These are phyloP conservation scores for Miniopterus natalensis DNA, from an alignment of 2,113 vertebrate genomes.

Conservation along the genomic window DNA sequence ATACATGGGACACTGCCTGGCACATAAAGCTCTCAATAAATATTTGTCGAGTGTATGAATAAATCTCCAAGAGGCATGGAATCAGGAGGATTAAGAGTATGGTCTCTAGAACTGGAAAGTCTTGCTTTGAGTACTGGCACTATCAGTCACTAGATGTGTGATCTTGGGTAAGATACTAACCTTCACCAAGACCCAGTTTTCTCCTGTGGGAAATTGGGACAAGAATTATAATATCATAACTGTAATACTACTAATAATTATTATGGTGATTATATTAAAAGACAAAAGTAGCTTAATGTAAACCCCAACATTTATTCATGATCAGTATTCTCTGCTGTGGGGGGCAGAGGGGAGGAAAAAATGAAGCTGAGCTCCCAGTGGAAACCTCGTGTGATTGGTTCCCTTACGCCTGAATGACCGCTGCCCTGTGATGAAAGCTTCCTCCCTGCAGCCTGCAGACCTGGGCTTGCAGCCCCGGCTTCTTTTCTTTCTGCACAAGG, in stretches of 20 bases:
- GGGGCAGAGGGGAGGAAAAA: neutral
- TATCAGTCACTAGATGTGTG: neutral
- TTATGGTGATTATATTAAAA: neutral
- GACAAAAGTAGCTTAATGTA: neutral
- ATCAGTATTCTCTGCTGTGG: neutral
- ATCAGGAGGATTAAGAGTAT: neutral
- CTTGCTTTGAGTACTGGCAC: neutral
- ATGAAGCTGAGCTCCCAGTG: neutral
- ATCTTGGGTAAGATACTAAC: neutral
- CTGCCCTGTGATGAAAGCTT: neutral
- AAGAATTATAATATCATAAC: neutral
- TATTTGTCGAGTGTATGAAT: neutral
- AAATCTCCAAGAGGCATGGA: neutral
- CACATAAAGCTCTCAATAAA: neutral
- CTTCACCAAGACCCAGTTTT: neutral
- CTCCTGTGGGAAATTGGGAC: neutral
- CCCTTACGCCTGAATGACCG: conserved; percentile 55
- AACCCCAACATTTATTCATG: neutral
- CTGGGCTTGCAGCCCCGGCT: neutral
- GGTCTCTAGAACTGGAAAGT: neutral
- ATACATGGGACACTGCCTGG: neutral
- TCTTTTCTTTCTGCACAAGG: neutral
- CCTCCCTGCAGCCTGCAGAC: neutral
- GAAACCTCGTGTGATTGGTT: neutral
- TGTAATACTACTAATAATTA: neutral